These are phyloP conservation scores for Aspiorhynchus laticeps DNA, from an alignment of 2,113 vertebrate species.

Conservation along the genomic window DNA sequence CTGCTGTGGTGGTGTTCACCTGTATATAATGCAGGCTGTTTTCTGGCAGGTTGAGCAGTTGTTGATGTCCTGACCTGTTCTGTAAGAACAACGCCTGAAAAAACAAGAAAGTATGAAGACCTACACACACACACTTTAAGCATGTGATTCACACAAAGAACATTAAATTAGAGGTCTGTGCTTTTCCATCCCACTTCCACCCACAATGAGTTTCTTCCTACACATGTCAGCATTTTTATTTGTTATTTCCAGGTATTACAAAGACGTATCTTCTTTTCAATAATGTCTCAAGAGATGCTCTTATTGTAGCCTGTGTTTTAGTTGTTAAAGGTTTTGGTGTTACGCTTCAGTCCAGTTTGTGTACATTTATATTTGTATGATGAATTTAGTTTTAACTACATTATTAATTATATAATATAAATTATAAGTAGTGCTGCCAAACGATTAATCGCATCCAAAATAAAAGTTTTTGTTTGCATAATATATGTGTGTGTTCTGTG, in stretches of 20 bases:
- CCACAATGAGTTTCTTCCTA: background rate
- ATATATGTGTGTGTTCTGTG: no score
- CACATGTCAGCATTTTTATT: background rate
- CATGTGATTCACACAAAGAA: background rate
- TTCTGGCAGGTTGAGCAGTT: constrained; percentile 97
- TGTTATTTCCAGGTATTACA: background rate
- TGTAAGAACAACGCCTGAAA: constrained; percentile 90
- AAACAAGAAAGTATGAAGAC: background rate
- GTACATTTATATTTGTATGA: no score
- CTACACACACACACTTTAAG: constrained; percentile 35
- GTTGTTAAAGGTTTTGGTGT: background rate
- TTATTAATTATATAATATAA: no score
- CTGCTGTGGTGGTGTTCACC: constrained; percentile 74
- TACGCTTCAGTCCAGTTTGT: no score
- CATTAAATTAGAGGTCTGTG: constrained; percentile 9
- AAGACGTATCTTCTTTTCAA: background rate
- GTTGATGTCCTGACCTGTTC: constrained; percentile 98
- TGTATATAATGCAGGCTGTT: constrained; percentile 99
- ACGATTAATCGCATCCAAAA: no score
- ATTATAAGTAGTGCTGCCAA: no score
- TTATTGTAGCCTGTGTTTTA: background rate
- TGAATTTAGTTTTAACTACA: no score
- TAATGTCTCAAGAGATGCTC: background rate
- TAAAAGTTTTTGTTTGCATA: no score
- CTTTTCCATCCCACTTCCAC: constrained; percentile 5